Evolutionary conservation across 2,113 vertebrate species (phyloP).

Genomic region (Trogon surrucura): DNA sequence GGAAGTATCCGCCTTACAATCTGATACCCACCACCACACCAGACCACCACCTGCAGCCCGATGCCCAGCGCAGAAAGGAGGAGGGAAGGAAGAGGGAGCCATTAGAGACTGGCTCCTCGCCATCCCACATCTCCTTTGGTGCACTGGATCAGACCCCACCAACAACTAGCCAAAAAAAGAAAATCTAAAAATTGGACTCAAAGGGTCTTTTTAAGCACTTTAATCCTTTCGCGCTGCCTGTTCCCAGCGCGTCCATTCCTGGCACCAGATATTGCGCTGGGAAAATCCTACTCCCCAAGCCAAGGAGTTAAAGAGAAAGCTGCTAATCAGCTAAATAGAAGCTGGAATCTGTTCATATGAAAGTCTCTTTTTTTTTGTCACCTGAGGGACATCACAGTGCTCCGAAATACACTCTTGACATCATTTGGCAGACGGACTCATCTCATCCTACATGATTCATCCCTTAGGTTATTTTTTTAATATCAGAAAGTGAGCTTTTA

Average conservation of each 20-base stretch:
- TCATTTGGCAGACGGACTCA: slow-evolving; percentile 71
- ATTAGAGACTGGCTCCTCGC: slow-evolving; percentile 83
- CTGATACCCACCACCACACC: slow-evolving; percentile 62
- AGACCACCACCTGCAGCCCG: slow-evolving; percentile 77
- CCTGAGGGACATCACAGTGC: slow-evolving; percentile 72
- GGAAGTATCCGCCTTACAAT: slow-evolving; percentile 49
- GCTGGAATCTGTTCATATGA: slow-evolving; percentile 74
- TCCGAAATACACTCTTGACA: slow-evolving; percentile 75
- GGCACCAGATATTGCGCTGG: slow-evolving; percentile 54
- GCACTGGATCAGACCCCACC: slow-evolving; percentile 72
- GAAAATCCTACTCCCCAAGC: slow-evolving; percentile 70
- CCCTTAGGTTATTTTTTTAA: slow-evolving; percentile 80
- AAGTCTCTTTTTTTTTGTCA: slow-evolving; percentile 60
- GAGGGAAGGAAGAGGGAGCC: slow-evolving; percentile 62
- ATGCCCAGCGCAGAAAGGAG: slow-evolving; percentile 48
- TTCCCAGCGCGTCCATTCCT: slow-evolving; percentile 63
- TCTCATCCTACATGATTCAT: slow-evolving; percentile 70
- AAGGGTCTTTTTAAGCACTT: slow-evolving; percentile 78
- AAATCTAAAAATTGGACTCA: slow-evolving; percentile 74
- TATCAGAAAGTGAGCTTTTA: slow-evolving; percentile 80
- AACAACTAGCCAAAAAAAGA: slow-evolving; percentile 69
- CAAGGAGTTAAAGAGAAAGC: slow-evolving; percentile 73
- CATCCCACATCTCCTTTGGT: slow-evolving; percentile 77
- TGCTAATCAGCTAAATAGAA: slow-evolving; percentile 82
- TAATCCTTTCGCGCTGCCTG: slow-evolving; percentile 77